phyloP scores from a whole-genome alignment of 2,888 invertebrate genomes.

The Drosophila kokeensis region DNA sequence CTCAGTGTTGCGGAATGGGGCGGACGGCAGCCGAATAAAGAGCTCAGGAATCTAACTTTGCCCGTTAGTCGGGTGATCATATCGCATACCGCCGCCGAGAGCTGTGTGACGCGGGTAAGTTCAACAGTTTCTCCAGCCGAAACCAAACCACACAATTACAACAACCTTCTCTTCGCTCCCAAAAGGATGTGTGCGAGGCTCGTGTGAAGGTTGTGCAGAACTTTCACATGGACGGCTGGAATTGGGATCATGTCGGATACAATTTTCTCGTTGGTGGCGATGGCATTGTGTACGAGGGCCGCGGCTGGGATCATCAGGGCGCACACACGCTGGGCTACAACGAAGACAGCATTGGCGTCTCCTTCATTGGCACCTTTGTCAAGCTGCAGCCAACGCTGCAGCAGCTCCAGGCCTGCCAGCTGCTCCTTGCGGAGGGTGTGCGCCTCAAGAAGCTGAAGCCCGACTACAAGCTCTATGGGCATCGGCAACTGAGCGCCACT shows the following conservation, averaged over 20 bases:
- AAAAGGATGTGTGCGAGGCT: slow-evolving; percentile 86
- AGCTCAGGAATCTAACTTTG: slow-evolving; percentile 85
- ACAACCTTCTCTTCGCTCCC: not conserved
- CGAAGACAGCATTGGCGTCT: slow-evolving; percentile 89
- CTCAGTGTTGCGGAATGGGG: slow-evolving; percentile 88
- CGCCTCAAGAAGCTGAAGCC: slow-evolving; percentile 87
- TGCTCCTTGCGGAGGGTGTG: slow-evolving; percentile 88
- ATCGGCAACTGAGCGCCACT: slow-evolving; percentile 89
- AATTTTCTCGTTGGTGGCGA: slow-evolving; percentile 93
- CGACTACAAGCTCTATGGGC: slow-evolving; percentile 89
- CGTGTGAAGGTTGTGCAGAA: slow-evolving; percentile 86
- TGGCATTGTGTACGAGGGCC: slow-evolving; percentile 90
- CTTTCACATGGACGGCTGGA: slow-evolving; percentile 88
- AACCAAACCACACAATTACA: not conserved
- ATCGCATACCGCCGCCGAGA: slow-evolving; percentile 88
- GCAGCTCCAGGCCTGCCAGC: slow-evolving; percentile 87
- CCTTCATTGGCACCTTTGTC: slow-evolving; percentile 90
- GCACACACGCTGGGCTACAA: slow-evolving; percentile 91
- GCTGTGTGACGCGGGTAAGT: slow-evolving; percentile 86
- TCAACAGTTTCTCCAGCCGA: not conserved
- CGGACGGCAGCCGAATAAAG: slow-evolving; percentile 88
- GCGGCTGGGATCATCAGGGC: slow-evolving; percentile 90
- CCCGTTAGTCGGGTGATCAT: slow-evolving; percentile 87
- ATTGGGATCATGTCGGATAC: slow-evolving; percentile 90
- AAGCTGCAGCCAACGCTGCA: slow-evolving; percentile 86